Conservation (phyloP, 1,140 invertebrate genomes). For the Caenorhabditis remanei region DNA sequence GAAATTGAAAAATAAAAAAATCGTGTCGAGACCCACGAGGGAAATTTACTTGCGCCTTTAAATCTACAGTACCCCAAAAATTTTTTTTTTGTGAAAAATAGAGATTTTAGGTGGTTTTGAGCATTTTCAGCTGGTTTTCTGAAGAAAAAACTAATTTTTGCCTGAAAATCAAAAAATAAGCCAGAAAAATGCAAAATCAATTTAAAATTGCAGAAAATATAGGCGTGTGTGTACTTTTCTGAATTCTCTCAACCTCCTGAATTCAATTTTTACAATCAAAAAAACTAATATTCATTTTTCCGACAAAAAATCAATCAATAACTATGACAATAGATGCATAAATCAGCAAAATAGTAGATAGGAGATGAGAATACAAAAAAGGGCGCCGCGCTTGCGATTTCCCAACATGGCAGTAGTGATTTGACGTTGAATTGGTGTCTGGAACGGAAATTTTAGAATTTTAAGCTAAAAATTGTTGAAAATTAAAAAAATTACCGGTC, state of each 20-base stretch:
- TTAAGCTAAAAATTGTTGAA: not conserved
- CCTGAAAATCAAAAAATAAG: no score
- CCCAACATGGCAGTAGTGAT: slow-evolving; percentile 57
- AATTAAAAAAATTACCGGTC: not conserved
- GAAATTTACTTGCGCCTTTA: not conserved
- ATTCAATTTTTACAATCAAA: no score
- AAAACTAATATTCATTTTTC: no score
- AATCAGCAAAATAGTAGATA: slow-evolving; percentile 53
- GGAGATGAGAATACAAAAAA: slow-evolving; percentile 40
- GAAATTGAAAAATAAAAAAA: not conserved
- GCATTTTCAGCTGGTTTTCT: no score
- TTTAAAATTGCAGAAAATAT: no score
- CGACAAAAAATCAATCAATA: slow-evolving; percentile 48
- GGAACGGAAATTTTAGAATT: slow-evolving; percentile 5
- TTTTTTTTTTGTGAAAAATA: no score
- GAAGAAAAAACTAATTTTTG: no score
- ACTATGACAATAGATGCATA: slow-evolving; percentile 55
- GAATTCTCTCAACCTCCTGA: no score
- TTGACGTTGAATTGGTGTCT: slow-evolving; percentile 59
- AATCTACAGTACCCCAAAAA: not conserved
- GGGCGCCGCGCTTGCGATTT: slow-evolving; percentile 46
- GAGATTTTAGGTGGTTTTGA: no score
- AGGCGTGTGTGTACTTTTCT: no score
- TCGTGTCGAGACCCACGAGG: not conserved
- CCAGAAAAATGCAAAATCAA: no score